These are phyloP conservation scores for Aptenodytes patagonicus DNA, from an alignment of 2,113 vertebrate species.

Conservation along the genomic window DNA sequence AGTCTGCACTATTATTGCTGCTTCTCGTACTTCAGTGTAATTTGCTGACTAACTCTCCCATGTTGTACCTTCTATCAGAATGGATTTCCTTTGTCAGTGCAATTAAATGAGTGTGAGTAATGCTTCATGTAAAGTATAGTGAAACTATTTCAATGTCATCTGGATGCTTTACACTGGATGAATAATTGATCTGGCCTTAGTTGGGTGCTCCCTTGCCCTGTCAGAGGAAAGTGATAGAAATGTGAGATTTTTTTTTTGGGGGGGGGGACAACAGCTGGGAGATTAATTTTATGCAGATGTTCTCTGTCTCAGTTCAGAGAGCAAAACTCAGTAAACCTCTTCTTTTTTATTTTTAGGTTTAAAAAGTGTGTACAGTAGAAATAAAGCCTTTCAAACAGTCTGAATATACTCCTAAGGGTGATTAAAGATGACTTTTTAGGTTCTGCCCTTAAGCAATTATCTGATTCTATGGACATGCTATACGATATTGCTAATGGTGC, in stretches of 20 bases:
- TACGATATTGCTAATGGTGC: neutral
- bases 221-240: neutral
- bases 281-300: neutral
- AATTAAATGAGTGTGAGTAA: neutral
- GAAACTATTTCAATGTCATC: neutral
- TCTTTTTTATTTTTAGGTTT: neutral
- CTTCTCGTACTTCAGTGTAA: neutral
- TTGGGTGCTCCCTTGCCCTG: neutral
- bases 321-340: neutral
- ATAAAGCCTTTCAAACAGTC: neutral
- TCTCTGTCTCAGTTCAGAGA: neutral
- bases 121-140: neutral
- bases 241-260: neutral
- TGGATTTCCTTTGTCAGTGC: neutral
- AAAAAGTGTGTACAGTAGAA: neutral
- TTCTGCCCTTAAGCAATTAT: neutral
- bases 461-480: neutral
- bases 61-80: neutral
- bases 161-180: neutral
- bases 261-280: neutral
- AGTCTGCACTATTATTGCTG: neutral
- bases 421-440: neutral
- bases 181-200: neutral
- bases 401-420: neutral
- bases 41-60: constrained; percentile 3